phyloP scores from a whole-genome alignment of 2,113 vertebrate genomes.

The Mobula hypostoma region DNA sequence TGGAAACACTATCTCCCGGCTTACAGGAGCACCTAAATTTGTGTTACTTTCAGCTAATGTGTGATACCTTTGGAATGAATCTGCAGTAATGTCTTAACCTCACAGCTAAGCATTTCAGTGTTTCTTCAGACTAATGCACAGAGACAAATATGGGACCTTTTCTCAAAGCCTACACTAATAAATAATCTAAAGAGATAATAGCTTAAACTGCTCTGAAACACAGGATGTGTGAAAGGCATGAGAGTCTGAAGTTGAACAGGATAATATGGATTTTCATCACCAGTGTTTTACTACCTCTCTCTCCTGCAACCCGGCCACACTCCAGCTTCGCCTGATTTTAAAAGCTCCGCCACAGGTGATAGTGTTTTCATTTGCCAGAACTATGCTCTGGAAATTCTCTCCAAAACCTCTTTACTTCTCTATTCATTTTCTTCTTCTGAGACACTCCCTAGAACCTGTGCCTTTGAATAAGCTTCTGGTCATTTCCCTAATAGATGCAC shows the following conservation, averaged over 20 bases:
- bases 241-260: neutral
- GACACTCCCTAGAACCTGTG: no score
- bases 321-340: no score
- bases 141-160: neutral
- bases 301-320: no score
- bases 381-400: no score
- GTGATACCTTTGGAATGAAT: neutral
- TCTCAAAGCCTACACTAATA: neutral
- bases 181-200: neutral
- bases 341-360: no score
- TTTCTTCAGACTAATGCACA: neutral
- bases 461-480: no score
- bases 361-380: no score
- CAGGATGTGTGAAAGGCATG: neutral
- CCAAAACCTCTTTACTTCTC: no score
- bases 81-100: neutral
- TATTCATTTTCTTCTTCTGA: no score
- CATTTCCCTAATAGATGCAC: no score
- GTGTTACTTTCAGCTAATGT: neutral
- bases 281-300: neutral
- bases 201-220: neutral
- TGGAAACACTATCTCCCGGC: neutral
- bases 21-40: neutral
- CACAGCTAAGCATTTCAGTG: neutral
- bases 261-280: neutral